phyloP scores from a whole-genome alignment of 2,888 invertebrate species.

The Pseudococcus longispinus region DNA sequence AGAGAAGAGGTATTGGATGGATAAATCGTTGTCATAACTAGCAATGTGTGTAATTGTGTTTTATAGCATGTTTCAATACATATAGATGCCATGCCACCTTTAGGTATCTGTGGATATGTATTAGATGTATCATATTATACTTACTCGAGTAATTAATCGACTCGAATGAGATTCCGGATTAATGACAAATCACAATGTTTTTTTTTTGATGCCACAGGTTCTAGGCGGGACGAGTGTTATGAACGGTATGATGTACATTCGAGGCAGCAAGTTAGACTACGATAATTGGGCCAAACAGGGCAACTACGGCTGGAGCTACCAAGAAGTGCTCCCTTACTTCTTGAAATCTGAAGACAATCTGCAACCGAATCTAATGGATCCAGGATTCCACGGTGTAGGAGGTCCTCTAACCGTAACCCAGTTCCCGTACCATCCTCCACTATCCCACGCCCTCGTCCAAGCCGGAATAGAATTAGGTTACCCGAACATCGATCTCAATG shows the following conservation, averaged over 20 bases:
- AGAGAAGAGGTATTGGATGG: neutral
- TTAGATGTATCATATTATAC: neutral
- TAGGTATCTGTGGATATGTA: neutral
- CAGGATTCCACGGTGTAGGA: conserved; percentile 78
- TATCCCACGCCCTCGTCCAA: conserved; percentile 79
- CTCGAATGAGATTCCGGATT: neutral
- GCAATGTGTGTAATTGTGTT: neutral
- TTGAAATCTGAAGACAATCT: conserved; percentile 85
- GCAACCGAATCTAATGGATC: conserved; percentile 74
- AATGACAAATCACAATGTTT: neutral
- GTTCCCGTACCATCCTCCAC: conserved; percentile 85
- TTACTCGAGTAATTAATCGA: neutral
- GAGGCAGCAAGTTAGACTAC: conserved; percentile 86
- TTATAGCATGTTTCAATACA: neutral
- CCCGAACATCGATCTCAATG: conserved; percentile 79
- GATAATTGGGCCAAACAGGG: conserved; percentile 87
- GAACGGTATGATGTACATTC: conserved; percentile 96
- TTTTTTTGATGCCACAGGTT: conserved; percentile 66
- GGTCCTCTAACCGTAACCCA: conserved; percentile 80
- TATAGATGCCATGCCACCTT: neutral
- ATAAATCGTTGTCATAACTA: neutral
- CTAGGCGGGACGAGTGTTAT: conserved; percentile 91
- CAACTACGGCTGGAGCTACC: conserved; percentile 87
- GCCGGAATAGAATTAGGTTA: conserved; percentile 79
- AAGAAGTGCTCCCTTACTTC: conserved; percentile 89